Evolutionary conservation across 2,113 vertebrate species (phyloP).

Genomic region (Bos taurus): DNA sequence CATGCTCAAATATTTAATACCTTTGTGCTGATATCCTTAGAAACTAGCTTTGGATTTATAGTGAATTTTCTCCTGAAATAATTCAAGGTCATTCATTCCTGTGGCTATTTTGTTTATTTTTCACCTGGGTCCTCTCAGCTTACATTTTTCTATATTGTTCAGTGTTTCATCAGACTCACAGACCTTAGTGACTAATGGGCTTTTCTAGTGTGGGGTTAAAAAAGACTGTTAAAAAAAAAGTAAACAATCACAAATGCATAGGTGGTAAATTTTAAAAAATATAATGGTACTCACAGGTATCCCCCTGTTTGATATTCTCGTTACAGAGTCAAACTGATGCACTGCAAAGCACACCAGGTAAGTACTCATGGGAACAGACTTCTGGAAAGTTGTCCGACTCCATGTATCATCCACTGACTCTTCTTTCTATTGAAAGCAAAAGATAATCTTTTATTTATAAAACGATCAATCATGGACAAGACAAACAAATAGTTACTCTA

Average conservation of each 20-base stretch:
- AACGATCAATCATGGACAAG: not conserved
- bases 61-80: not conserved
- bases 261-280: not conserved
- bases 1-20: not conserved
- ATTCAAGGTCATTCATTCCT: not conserved
- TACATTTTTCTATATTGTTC: not conserved
- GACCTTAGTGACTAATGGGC: not conserved
- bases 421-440: constrained; percentile 75
- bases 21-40: not conserved
- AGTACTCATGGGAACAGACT: constrained; percentile 94
- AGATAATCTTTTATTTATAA: not conserved
- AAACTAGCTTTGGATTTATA: not conserved
- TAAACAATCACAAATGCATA: not conserved
- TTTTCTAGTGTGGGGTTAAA: not conserved
- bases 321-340: constrained; percentile 83
- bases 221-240: not conserved
- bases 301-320: constrained; percentile 73
- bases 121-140: not conserved
- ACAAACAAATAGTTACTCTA: not conserved
- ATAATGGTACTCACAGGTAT: constrained; percentile 82
- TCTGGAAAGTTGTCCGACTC: constrained; percentile 82
- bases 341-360: constrained; percentile 97
- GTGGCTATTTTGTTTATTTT: not conserved
- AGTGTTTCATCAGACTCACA: not conserved
- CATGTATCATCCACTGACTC: constrained; percentile 49